Percentiles rank a stretch among this genome's conserved stretches.
Evolutionary conservation across 2,888 invertebrate genomes (phyloP).

Genomic region (Thymelicus sylvestris): DNA sequence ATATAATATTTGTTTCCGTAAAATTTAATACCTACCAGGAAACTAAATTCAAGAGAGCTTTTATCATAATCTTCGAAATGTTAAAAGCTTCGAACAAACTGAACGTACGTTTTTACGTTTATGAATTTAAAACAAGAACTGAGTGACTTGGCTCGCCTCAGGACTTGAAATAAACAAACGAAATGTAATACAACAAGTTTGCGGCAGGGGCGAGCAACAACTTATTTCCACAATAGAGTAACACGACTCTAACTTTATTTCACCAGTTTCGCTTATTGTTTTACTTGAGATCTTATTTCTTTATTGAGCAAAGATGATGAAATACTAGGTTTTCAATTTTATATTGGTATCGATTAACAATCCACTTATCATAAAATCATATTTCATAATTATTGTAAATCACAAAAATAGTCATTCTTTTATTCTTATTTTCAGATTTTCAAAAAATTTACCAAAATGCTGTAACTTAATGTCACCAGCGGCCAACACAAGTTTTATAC

Average conservation of each 20-base stretch:
- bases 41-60: background rate
- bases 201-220: constrained; percentile 37
- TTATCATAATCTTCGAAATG: constrained; percentile 1
- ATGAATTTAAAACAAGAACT: constrained; percentile 27
- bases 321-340: constrained; percentile 12
- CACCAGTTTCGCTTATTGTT: constrained; percentile 32
- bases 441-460: too few species aligned
- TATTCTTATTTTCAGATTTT: too few species aligned
- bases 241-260: constrained; percentile 34
- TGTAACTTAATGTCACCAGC: too few species aligned
- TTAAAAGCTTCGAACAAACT: constrained; percentile 4
- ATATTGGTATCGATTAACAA: background rate
- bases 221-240: constrained; percentile 40
- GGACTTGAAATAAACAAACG: constrained; percentile 56
- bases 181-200: constrained; percentile 46
- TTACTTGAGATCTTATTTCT: constrained; percentile 26
- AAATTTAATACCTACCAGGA: background rate
- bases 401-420: too few species aligned
- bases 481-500: too few species aligned
- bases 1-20: background rate
- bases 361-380: too few species aligned
- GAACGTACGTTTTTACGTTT: constrained; percentile 19
- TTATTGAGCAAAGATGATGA: constrained; percentile 21
- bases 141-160: constrained; percentile 44
- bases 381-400: too few species aligned